Base-by-base conservation (phyloP, 2,888 invertebrate species). In the Magallana nippona region DNA sequence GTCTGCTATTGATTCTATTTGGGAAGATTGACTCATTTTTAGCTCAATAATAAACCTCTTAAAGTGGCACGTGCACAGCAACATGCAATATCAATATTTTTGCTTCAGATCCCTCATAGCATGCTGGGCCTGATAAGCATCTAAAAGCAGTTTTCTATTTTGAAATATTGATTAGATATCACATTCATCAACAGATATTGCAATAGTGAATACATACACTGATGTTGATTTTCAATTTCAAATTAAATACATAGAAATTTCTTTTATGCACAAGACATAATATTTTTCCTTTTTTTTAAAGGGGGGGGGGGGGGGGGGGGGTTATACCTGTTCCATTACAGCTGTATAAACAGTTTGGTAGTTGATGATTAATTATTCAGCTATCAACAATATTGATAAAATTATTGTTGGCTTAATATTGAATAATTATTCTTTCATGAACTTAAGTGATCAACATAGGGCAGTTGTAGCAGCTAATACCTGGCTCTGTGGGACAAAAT, bases 1-100 rank as follows among this genome's bases (percentile, higher is more conserved):
- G 71, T 32, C 71, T 71, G 71, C 71, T 17, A 71, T 71, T 32
- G 32, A 71, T 71, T 71, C 32, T 71, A 27, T 32, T 71, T 32
- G 3, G 11, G 15, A 15, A 32, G 60, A 60, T 60, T 60, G 60
- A 60, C 60, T 60, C 60, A 60, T 71, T 32, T 71, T 27, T 27
- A 71, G 32, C 27, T 71, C 27, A 22, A 71, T 71, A 27, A 27
- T 71, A 71, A 22, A 10, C 15, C 71, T 71, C 32, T 27, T 32
- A 32, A 22, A 71, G 27, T 22, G 71, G 32, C 71, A 27, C 32
- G 27, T 71, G 71, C 71, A 71, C 32, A 71, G 32, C 11, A 32
- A 22, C 71, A 27, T 19, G 63, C 27, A 27, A 13, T 63, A 63
- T 71, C 71, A 71, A 63, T 44, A 44, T 44, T 44, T 44, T 44